phyloP scores from a whole-genome alignment of 1,140 invertebrate species.

The Ericerus pela region DNA sequence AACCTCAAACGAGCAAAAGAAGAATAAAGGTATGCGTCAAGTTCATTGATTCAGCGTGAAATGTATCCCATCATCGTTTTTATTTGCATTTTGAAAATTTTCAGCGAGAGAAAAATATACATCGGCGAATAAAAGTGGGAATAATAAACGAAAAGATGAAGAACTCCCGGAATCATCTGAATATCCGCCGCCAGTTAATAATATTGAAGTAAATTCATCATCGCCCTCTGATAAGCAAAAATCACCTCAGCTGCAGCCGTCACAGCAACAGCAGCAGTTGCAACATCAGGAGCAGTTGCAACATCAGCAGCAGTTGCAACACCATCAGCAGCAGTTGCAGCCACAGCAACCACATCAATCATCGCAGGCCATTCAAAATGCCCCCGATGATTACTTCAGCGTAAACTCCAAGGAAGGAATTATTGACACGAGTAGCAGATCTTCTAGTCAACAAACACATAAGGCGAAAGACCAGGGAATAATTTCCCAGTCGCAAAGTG shows the following conservation, averaged over 20 bases:
- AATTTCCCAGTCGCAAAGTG: no score
- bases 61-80: background rate
- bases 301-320: background rate
- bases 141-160: background rate
- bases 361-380: no score
- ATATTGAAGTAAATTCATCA: background rate
- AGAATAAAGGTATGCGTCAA: conserved; percentile 2
- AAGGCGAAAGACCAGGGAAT: no score
- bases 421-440: no score
- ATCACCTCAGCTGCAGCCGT: background rate
- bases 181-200: background rate
- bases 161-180: background rate
- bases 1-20: background rate
- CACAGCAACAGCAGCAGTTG: background rate
- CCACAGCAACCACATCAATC: no score
- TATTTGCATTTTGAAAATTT: background rate
- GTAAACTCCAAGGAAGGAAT: no score
- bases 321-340: no score
- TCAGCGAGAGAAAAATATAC: background rate
- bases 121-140: background rate
- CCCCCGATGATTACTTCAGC: no score
- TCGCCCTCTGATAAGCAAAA: background rate
- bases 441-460: no score
- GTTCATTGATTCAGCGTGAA: background rate
- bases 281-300: background rate